Percentiles rank a stretch among this genome's conserved stretches.
These are phyloP conservation scores for Agelastica alni DNA, from an alignment of 2,888 invertebrate genomes.

Conservation along the genomic window DNA sequence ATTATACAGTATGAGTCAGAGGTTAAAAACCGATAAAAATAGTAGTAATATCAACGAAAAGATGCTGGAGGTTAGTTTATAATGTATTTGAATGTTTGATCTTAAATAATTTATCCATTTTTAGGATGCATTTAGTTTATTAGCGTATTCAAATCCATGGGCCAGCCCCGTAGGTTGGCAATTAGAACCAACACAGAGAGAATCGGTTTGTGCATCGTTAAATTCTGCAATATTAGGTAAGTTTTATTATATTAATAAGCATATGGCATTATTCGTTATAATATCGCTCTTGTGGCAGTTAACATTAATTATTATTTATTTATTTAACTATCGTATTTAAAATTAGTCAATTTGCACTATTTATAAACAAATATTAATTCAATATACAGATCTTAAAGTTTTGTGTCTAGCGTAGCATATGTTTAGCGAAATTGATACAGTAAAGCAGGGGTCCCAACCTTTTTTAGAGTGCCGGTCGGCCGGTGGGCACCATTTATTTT, in stretches of 20 bases:
- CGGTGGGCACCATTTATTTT: too few relatives aligned
- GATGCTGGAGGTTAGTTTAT: constrained; percentile 78
- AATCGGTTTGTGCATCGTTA: constrained; percentile 92
- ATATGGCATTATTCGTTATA: too few relatives aligned
- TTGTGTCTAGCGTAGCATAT: too few relatives aligned
- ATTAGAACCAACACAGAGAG: constrained; percentile 90
- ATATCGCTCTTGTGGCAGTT: too few relatives aligned
- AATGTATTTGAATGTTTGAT: neutral
- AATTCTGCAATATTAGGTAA: constrained; percentile 97
- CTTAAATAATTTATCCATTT: constrained; percentile 31
- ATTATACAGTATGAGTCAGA: constrained; percentile 88
- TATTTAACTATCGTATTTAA: too few relatives aligned
- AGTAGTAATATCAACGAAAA: constrained; percentile 84
- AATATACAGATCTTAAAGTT: too few relatives aligned
- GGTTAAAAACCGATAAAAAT: constrained; percentile 78
- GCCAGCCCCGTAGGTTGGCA: constrained; percentile 96
- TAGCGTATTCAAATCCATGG: constrained; percentile 98
- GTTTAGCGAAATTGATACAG: too few relatives aligned
- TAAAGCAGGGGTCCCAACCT: too few relatives aligned
- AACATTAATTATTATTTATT: too few relatives aligned
- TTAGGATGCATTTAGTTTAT: constrained; percentile 95
- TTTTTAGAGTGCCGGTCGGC: too few relatives aligned
- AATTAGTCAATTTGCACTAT: too few relatives aligned
- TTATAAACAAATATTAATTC: too few relatives aligned
- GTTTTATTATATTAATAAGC: constrained; percentile 28